Percentiles rank a stretch among this genome's conserved stretches.
These are phyloP conservation scores for Malthinus seriepunctatus DNA, from an alignment of 2,888 invertebrate species.

Conservation along the genomic window DNA sequence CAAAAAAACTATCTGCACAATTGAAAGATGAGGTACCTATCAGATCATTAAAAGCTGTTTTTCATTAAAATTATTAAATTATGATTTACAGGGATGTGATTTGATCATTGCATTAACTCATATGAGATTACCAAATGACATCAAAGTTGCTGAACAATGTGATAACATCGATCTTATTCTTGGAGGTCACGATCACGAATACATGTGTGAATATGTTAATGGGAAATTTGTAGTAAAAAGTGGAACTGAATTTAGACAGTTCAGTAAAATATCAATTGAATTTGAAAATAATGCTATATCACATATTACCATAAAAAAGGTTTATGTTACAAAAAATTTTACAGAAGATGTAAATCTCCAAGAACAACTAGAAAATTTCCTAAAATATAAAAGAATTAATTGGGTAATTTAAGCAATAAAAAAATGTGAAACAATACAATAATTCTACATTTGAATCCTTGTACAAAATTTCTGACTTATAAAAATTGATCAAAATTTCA, in stretches of 20 bases:
- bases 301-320: constrained; percentile 66
- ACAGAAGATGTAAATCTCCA: constrained; percentile 74
- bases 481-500: no score
- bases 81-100: constrained; percentile 72
- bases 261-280: constrained; percentile 76
- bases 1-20: constrained; percentile 71
- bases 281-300: constrained; percentile 57
- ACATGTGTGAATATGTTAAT: constrained; percentile 75
- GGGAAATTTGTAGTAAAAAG: constrained; percentile 84
- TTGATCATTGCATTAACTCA: constrained; percentile 89
- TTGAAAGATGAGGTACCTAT: constrained; percentile 69
- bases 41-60: background rate
- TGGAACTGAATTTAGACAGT: constrained; percentile 89
- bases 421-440: no score
- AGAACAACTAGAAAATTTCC: constrained; percentile 72
- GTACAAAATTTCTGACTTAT: no score
- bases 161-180: constrained; percentile 83
- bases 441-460: no score
- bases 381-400: constrained; percentile 40
- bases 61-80: background rate
- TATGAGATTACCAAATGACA: constrained; percentile 90
- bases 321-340: constrained; percentile 71
- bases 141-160: constrained; percentile 76
- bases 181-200: constrained; percentile 93
- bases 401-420: no score